These are phyloP conservation scores for Merluccius polli DNA, from an alignment of 2,797 vertebrate species.

Conservation along the genomic window DNA sequence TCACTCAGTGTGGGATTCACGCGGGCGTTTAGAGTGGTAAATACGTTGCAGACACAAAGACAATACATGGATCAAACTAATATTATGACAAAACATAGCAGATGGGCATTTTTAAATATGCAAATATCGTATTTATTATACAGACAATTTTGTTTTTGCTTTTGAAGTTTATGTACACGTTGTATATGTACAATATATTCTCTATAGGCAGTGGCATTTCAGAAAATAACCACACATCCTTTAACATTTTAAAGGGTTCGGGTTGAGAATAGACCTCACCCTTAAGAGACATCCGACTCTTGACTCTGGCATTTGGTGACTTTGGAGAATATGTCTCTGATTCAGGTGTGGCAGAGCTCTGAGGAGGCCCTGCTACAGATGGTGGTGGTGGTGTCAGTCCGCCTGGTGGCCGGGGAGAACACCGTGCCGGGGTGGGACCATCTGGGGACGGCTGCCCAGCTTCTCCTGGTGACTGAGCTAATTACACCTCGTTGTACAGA, in stretches of 20 bases:
- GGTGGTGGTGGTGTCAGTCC: slow-evolving; percentile 78
- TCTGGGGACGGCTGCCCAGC: slow-evolving; percentile 85
- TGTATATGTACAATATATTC: neutral
- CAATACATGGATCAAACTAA: neutral
- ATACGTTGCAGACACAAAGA: slow-evolving; percentile 2
- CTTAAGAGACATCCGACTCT: neutral
- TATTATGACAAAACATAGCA: neutral
- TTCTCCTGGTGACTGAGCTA: slow-evolving; percentile 82
- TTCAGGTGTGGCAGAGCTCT: slow-evolving; percentile 93
- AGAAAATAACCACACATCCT: neutral
- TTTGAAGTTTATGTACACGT: neutral
- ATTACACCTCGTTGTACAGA: neutral
- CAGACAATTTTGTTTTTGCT: too few species aligned
- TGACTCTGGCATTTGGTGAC: neutral
- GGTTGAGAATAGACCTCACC: neutral
- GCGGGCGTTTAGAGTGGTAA: slow-evolving; percentile 92
- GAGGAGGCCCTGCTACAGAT: slow-evolving; percentile 89
- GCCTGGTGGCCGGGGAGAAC: slow-evolving; percentile 67
- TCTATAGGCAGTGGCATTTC: neutral
- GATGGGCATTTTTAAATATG: neutral
- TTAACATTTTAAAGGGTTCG: neutral
- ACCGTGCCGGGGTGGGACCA: slow-evolving; percentile 78
- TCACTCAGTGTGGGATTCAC: slow-evolving; percentile 90
- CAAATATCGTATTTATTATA: too few species aligned
- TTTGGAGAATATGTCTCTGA: neutral